These are phyloP conservation scores for Melospiza melodia DNA, from an alignment of 2,113 vertebrate genomes.

Conservation along the genomic window DNA sequence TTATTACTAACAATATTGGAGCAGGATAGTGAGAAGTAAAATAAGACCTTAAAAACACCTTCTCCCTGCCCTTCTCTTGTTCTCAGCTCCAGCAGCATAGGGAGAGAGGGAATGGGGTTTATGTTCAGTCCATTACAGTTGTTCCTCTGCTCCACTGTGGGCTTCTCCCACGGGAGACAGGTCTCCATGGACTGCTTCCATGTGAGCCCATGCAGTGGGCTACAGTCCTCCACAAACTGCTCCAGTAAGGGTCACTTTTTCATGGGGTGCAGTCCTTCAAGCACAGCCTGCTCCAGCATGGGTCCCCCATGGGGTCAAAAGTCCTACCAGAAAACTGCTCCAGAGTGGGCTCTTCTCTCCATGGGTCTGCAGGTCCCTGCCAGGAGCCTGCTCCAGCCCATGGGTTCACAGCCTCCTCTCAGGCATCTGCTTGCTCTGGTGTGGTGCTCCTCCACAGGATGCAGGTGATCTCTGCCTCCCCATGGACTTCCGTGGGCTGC, in stretches of 20 bases:
- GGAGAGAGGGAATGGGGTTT: not conserved
- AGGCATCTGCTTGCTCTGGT: not conserved
- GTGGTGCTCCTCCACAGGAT: rapidly evolving
- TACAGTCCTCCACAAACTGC: not conserved
- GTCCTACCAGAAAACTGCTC: not conserved
- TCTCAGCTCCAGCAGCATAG: not conserved
- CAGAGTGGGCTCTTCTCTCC: not conserved
- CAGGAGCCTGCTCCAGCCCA: not conserved
- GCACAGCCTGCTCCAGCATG: not conserved
- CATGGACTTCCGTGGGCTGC: rapidly evolving
- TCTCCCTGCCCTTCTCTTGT: no score
- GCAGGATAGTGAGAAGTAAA: not conserved
- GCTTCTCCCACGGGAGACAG: rapidly evolving
- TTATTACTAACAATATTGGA: not conserved
- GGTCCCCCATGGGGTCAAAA: not conserved
- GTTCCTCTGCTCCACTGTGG: not conserved
- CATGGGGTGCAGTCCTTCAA: not conserved
- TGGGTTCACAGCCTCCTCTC: rapidly evolving
- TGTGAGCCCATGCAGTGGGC: not conserved
- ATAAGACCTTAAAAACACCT: not conserved
- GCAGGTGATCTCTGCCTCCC: not conserved
- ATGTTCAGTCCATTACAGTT: not conserved
- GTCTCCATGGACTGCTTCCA: not conserved
- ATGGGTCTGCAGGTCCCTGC: not conserved
- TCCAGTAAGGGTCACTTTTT: not conserved